These are phyloP conservation scores for Aphyosemion australe DNA, from an alignment of 2,113 vertebrate genomes.

Conservation along the genomic window DNA sequence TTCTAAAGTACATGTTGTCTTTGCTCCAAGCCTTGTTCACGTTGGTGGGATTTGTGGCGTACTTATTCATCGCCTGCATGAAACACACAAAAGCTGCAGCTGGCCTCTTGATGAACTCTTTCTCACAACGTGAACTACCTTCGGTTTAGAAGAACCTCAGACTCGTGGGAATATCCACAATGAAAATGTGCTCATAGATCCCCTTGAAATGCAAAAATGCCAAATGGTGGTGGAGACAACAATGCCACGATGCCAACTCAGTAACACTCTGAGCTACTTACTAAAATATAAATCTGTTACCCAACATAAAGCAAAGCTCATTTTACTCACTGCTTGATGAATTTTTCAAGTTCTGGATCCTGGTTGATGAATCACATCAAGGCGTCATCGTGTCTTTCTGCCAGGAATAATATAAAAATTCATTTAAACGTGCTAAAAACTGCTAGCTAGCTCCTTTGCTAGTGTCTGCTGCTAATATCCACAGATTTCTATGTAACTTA, in stretches of 20 bases:
- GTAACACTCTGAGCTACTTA: not conserved
- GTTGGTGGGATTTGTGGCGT: not conserved
- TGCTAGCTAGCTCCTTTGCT: too few species aligned
- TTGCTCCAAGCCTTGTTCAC: not conserved
- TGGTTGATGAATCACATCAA: too few species aligned
- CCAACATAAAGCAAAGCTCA: too few species aligned
- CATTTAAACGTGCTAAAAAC: too few species aligned
- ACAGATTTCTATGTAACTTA: too few species aligned
- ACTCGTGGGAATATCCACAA: not conserved
- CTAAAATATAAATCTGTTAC: too few species aligned
- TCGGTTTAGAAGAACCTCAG: not conserved
- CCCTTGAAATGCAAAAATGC: not conserved
- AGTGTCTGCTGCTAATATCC: too few species aligned
- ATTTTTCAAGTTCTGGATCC: too few species aligned
- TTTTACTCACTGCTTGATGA: too few species aligned
- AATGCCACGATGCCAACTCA: not conserved
- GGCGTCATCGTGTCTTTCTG: too few species aligned
- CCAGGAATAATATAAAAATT: too few species aligned
- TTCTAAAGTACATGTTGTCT: not conserved
- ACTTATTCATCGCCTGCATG: not conserved
- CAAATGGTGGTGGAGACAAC: not conserved
- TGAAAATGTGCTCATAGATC: slow-evolving; percentile 2
- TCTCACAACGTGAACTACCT: not conserved
- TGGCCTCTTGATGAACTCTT: slow-evolving; percentile 3
- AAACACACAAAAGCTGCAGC: not conserved